phyloP scores from a whole-genome alignment of 1,140 invertebrate genomes.

The Dendrolimus punctatus region DNA sequence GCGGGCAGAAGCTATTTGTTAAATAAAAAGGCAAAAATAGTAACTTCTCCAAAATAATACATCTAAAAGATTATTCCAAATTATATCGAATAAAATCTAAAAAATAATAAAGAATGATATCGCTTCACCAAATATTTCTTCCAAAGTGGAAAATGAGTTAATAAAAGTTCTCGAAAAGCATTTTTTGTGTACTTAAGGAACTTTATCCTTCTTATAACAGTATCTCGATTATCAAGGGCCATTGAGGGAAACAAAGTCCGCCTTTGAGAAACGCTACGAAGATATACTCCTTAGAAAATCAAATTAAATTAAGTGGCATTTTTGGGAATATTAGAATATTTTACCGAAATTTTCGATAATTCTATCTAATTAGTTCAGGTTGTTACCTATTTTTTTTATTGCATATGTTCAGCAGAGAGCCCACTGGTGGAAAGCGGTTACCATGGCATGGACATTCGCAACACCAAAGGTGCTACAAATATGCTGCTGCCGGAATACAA shows the following conservation, averaged over 20 bases:
- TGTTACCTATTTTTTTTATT: slow-evolving; percentile 3
- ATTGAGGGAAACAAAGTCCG: slow-evolving; percentile 17
- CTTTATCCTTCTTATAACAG: slow-evolving; percentile 15
- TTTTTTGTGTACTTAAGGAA: slow-evolving; percentile 18
- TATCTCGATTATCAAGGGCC: slow-evolving; percentile 19
- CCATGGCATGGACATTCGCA: too few species aligned
- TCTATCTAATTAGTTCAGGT: slow-evolving; percentile 4
- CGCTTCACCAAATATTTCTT: too few species aligned
- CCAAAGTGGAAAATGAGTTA: slow-evolving; percentile 17
- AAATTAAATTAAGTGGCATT: slow-evolving; percentile 18
- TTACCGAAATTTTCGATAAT: slow-evolving; percentile 6
- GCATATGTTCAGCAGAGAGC: background rate
- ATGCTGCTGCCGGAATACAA: too few species aligned
- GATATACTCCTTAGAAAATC: slow-evolving; percentile 14
- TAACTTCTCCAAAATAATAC: too few species aligned
- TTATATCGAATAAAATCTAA: too few species aligned
- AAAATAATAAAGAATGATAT: too few species aligned
- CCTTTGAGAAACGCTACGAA: slow-evolving; percentile 17
- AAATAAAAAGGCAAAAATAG: too few species aligned
- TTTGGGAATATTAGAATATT: slow-evolving; percentile 11
- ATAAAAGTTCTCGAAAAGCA: slow-evolving; percentile 16
- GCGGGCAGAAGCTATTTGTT: too few species aligned
- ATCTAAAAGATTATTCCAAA: too few species aligned
- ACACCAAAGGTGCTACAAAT: too few species aligned
- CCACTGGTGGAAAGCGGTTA: background rate